A percentile compares a stretch with the other conserved stretches of the same genome.
Evolutionary conservation across 2,888 invertebrate genomes (phyloP).

Genomic region (Leptogaster cylindrica): DNA sequence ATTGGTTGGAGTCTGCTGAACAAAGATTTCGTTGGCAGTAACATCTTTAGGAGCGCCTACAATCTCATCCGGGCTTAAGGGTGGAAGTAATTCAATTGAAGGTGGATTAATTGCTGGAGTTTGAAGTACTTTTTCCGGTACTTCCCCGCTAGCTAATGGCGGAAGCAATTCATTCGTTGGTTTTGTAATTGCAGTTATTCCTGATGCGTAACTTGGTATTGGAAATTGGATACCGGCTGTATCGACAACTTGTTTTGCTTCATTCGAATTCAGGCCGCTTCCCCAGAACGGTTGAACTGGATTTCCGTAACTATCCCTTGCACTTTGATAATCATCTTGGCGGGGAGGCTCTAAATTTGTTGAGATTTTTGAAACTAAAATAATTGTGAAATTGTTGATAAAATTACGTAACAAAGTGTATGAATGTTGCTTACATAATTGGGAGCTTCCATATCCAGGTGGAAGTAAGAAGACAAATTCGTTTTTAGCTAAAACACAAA

Average conservation of each 20-base stretch:
- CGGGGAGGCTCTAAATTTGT: slow-evolving; percentile 7
- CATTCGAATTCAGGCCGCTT: slow-evolving; percentile 57
- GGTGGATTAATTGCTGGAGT: slow-evolving; percentile 1
- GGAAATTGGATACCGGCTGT: slow-evolving; percentile 59
- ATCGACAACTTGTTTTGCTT: slow-evolving; percentile 57
- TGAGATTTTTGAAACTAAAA: slow-evolving; percentile 25
- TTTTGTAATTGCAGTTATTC: slow-evolving; percentile 60
- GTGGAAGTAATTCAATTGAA: slow-evolving; percentile 37
- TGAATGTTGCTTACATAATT: slow-evolving; percentile 2
- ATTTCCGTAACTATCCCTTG: slow-evolving; percentile 59
- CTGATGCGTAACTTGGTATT: slow-evolving; percentile 62
- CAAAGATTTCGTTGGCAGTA: slow-evolving; percentile 12
- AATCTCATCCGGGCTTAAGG: slow-evolving; percentile 2
- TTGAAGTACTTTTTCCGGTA: slow-evolving; percentile 9
- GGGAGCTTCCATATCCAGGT: not conserved
- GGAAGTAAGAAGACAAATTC: slow-evolving; percentile 32
- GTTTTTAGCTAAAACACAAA: slow-evolving; percentile 15
- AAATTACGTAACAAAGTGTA: not conserved
- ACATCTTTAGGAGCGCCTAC: not conserved
- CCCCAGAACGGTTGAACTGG: slow-evolving; percentile 55
- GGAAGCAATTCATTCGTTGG: slow-evolving; percentile 59
- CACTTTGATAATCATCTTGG: not conserved
- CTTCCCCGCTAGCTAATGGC: slow-evolving; percentile 40
- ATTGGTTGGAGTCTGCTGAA: no score
- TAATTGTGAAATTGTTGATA: no score